Evolutionary conservation across 2,113 vertebrate species (phyloP).

Genomic region (Podarcis raffonei): DNA sequence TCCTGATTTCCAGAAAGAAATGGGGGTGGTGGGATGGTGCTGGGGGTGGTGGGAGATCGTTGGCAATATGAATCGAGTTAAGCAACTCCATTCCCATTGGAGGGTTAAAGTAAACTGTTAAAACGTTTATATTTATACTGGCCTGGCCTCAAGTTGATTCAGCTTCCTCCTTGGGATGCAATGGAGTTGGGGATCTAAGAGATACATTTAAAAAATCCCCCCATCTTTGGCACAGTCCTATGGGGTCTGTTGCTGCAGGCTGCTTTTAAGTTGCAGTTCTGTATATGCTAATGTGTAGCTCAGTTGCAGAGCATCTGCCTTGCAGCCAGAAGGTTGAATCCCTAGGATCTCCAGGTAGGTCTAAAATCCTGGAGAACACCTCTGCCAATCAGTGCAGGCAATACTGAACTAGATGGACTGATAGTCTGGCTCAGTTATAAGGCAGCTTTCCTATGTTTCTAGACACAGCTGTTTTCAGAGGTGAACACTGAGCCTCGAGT

Average conservation of each 20-base stretch:
- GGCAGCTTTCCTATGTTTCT: too few species aligned
- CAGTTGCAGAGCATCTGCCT: too few species aligned
- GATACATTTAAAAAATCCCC: conserved; percentile 18
- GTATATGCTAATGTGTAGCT: neutral
- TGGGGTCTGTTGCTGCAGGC: neutral
- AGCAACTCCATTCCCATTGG: conserved; percentile 55
- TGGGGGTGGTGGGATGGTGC: neutral
- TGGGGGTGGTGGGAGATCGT: neutral
- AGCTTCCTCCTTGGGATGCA: conserved; percentile 56
- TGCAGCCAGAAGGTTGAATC: too few species aligned
- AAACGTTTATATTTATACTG: conserved; percentile 65
- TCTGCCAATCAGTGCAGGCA: too few species aligned
- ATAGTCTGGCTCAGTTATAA: too few species aligned
- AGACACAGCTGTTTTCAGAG: too few species aligned
- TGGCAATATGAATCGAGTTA: conserved; percentile 57
- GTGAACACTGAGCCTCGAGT: too few species aligned
- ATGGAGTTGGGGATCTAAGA: conserved; percentile 58
- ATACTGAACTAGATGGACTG: too few species aligned
- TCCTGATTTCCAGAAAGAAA: conserved; percentile 72
- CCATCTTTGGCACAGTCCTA: conserved; percentile 22
- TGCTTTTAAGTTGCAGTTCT: neutral
- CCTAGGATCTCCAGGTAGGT: too few species aligned
- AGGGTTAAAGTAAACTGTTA: conserved; percentile 68
- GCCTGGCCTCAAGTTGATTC: conserved; percentile 39
- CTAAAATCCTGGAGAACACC: too few species aligned